phyloP scores from a whole-genome alignment of 2,797 vertebrate genomes.

The Oryzias sinensis region DNA sequence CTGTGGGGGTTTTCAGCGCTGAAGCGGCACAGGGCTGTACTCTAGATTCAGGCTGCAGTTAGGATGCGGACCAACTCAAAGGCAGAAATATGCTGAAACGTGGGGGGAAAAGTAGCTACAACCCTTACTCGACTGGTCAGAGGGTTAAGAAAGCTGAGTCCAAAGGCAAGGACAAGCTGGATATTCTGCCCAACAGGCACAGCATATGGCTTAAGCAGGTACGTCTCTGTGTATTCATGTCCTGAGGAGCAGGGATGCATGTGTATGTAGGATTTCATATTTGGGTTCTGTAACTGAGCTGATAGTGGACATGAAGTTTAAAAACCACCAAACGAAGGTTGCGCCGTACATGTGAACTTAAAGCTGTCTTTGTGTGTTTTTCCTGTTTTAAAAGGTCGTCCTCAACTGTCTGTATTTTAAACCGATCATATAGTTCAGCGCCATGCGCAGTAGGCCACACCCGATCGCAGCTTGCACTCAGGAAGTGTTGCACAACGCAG shows the following conservation, averaged over 20 bases:
- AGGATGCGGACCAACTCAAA: conserved; percentile 29
- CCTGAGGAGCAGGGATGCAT: fast-evolving
- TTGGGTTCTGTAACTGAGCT: not conserved
- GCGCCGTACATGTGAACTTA: not conserved
- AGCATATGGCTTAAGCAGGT: conserved; percentile 83
- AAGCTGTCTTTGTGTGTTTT: not conserved
- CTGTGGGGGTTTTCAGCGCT: not conserved
- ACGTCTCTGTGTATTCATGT: conserved; percentile 37
- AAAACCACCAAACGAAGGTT: not conserved
- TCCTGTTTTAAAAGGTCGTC: not conserved
- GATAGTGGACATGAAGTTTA: not conserved
- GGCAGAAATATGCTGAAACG: conserved; percentile 76
- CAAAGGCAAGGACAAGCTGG: conserved; percentile 65
- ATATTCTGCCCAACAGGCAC: conserved; percentile 74
- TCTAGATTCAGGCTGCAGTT: not conserved
- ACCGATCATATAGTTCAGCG: conserved; percentile 13
- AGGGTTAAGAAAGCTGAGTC: conserved; percentile 66
- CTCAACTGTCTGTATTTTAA: conserved; percentile 6
- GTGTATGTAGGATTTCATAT: not conserved
- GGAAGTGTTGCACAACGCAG: conserved; percentile 72
- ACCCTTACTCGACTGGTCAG: conserved; percentile 73
- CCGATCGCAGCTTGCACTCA: conserved; percentile 50
- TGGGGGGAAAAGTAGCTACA: conserved; percentile 78
- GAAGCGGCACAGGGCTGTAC: not conserved
- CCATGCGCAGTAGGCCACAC: conserved; percentile 50